Evolutionary conservation across 1,140 invertebrate genomes (phyloP).

Genomic region (Cydia amplana): DNA sequence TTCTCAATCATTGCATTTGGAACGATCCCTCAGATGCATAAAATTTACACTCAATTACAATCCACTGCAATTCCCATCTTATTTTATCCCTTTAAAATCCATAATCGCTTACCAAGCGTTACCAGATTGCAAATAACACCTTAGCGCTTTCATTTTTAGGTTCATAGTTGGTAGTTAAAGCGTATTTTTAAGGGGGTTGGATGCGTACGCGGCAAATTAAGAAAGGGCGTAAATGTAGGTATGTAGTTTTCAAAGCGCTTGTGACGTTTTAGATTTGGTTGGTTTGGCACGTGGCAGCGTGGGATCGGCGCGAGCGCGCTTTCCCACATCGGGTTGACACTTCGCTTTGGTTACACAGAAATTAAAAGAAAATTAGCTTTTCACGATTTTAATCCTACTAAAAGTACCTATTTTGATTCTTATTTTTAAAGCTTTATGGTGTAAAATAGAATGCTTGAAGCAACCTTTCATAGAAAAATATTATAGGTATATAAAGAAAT

Average conservation of each 20-base stretch:
- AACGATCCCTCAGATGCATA: neutral
- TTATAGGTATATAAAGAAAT: too few species aligned
- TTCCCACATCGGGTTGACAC: neutral
- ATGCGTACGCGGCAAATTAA: neutral
- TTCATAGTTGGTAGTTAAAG: neutral
- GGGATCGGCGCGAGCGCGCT: conserved; percentile 7
- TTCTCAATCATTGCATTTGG: neutral
- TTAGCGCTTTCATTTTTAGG: neutral
- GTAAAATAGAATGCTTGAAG: too few species aligned
- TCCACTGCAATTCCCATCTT: neutral
- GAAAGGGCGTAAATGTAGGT: neutral
- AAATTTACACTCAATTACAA: neutral
- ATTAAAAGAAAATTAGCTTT: conserved; percentile 22
- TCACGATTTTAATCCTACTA: neutral
- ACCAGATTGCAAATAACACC: neutral
- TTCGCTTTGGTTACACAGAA: neutral
- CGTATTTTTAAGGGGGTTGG: neutral
- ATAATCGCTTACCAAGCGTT: neutral
- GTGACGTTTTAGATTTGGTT: neutral
- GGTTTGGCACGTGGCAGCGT: neutral
- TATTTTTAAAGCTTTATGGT: neutral
- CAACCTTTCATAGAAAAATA: too few species aligned
- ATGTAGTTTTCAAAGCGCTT: neutral
- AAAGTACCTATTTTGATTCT: neutral
- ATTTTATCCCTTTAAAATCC: neutral